Evolutionary conservation across 2,113 vertebrate genomes (phyloP), one percentile per base, ranked within the genome.

Genomic region (Leucopternis melanops): DNA sequence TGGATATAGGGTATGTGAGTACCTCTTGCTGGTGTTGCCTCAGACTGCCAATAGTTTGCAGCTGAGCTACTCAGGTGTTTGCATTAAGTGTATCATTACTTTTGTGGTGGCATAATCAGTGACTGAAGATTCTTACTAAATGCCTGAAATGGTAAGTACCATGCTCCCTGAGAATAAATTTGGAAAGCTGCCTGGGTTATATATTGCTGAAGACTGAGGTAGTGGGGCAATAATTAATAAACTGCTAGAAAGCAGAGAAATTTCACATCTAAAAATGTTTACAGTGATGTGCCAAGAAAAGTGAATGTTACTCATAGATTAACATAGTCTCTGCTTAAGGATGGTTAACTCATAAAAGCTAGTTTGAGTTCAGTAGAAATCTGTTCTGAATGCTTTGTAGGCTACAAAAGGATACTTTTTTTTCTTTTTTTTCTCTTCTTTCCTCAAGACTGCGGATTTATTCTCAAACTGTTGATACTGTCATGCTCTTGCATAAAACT

Each of bases 141-240:
- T 38, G 50, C 17, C 26, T 57, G 75, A 58, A 85, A 26, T 26
- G 5, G 42, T 71, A 10, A 75, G 55, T 25, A 75, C 40, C 23
- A 20, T 5, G 1, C 5, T 69, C 25, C 62, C 58, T 85, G 59
- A 63, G 93, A 95, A 47, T 26, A 49, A 45, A 59, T 84, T 96
- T 97, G 94, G 95, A 95, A 94, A 59, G 16, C 21, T 97, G 95
- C 92, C 91, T 77, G 66, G 61, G 15, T 84, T 91, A 5, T 61
- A 2, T 49, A 16, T 74, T 82, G 42, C 54, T 85, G 90, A 82
- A 71, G 6, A 20, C 81, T 65, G 79, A 96, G 93, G 65, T 62
- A 74, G 55, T 12, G 31, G 55, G 65, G 59, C 61, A 88, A 81
- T 96, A 97, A 97, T 97, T 97, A 97, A 97, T 95, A 82, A 95